Percentiles rank a stretch among this genome's conserved stretches.
Evolutionary conservation across 2,888 invertebrate species (phyloP).

Genomic region (Hypena proboscidalis): DNA sequence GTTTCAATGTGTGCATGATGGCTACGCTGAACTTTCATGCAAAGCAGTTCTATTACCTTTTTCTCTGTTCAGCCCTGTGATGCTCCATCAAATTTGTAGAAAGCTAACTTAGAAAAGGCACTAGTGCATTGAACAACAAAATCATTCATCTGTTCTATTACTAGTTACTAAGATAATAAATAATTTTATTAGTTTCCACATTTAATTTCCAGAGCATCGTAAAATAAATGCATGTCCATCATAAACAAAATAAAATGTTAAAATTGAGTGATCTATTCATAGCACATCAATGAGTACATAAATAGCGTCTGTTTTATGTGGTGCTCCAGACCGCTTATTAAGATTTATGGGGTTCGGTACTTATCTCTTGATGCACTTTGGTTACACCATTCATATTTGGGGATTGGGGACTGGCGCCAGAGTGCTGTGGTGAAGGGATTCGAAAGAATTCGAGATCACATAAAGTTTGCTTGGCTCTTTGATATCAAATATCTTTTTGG

Average conservation of each 20-base stretch:
- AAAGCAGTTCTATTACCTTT: too few relatives aligned
- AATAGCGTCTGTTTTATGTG: conserved; percentile 47
- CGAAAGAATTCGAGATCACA: conserved; percentile 1
- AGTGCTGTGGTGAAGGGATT: background rate
- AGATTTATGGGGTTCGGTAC: conserved; percentile 48
- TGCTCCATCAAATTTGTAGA: too few relatives aligned
- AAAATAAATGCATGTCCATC: conserved; percentile 39
- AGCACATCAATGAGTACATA: conserved; percentile 54
- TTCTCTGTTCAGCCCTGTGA: too few relatives aligned
- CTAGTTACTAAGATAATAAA: too few relatives aligned
- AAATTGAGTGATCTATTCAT: conserved; percentile 48
- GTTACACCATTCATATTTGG: conserved; percentile 38
- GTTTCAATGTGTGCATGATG: too few relatives aligned
- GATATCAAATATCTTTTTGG: conserved; percentile 6
- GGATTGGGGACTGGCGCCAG: conserved; percentile 34
- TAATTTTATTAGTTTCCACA: too few relatives aligned
- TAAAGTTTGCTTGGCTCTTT: background rate
- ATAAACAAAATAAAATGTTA: conserved; percentile 32
- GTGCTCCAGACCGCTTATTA: conserved; percentile 44
- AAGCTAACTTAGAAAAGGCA: too few relatives aligned
- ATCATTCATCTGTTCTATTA: background rate
- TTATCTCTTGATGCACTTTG: conserved; percentile 46
- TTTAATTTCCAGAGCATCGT: conserved; percentile 27
- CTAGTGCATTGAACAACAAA: conserved; percentile 21
- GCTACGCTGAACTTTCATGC: too few relatives aligned